Conservation (phyloP, 2,888 invertebrate species). For the Sarcophaga caerulescens region DNA sequence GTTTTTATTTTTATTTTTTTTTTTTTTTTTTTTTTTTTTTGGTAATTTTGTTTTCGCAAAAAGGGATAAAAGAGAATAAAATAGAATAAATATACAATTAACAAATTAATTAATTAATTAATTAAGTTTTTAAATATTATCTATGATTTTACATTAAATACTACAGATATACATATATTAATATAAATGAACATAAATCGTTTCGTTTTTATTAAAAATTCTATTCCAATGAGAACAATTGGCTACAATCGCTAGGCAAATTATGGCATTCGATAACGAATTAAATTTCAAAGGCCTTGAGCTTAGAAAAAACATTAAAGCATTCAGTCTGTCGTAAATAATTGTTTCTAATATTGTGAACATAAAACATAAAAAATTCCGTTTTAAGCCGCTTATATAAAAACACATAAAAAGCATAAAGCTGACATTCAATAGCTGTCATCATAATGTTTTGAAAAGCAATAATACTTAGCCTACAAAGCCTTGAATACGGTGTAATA, state of each 20-base stretch:
- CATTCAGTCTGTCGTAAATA: too few species aligned
- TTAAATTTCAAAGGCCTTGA: too few species aligned
- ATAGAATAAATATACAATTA: conserved; percentile 63
- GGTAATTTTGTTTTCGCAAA: conserved; percentile 17
- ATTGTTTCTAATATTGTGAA: too few species aligned
- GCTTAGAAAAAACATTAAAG: too few species aligned
- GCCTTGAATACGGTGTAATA: too few species aligned
- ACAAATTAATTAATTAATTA: conserved; percentile 52
- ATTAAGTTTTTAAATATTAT: conserved; percentile 30
- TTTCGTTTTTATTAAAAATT: not conserved
- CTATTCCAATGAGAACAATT: conserved; percentile 27
- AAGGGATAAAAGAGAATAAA: conserved; percentile 60
- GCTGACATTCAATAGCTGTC: too few species aligned
- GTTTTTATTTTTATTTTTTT: conserved; percentile 13
- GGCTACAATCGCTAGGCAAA: not conserved
- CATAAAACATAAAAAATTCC: too few species aligned
- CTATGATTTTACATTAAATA: conserved; percentile 23
- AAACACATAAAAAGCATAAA: too few species aligned
- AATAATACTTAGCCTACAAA: too few species aligned
- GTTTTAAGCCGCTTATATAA: too few species aligned
- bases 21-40: conserved; percentile 25
- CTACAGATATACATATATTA: not conserved
- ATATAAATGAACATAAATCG: conserved; percentile 3
- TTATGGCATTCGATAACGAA: not conserved
- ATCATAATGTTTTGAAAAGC: too few species aligned